Conservation (phyloP, 92 coral and sea anemone species). For the Diadumene lineata region DNA sequence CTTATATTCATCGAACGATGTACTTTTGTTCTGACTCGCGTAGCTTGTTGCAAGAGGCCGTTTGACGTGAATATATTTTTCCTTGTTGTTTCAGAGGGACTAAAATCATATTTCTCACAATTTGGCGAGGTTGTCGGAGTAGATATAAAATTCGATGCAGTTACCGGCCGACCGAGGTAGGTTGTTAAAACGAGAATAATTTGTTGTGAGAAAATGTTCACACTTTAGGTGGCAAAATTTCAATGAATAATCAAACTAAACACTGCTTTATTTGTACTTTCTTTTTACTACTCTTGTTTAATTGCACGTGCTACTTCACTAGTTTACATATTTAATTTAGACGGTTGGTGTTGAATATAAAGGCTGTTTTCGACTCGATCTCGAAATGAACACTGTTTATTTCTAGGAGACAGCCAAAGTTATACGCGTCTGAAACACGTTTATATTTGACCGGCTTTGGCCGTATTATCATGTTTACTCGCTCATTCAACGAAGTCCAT, state of each 20-base stretch:
- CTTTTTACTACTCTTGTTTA: constrained; percentile 27
- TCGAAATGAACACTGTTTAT: too few relatives aligned
- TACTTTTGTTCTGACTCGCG: constrained; percentile 14
- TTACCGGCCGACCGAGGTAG: constrained; percentile 93
- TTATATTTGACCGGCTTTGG: not conserved
- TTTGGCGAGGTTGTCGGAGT: constrained; percentile 95
- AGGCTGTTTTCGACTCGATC: too few relatives aligned
- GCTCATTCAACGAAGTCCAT: constrained; percentile 24
- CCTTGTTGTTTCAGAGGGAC: constrained; percentile 59
- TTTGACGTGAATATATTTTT: not conserved
- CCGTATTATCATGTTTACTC: constrained; percentile 36
- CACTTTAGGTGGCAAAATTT: constrained; percentile 40
- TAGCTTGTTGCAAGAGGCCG: not conserved
- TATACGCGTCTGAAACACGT: constrained; percentile 4
- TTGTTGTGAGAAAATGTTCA: constrained; percentile 5
- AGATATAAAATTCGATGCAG: constrained; percentile 87
- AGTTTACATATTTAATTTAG: constrained; percentile 82
- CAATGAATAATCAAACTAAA: constrained; percentile 39
- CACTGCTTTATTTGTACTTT: constrained; percentile 59
- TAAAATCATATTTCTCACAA: constrained; percentile 78
- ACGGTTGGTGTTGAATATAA: constrained; percentile 6
- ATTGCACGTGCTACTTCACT: constrained; percentile 33
- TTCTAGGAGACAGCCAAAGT: not conserved
- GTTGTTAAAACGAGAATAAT: constrained; percentile 1
- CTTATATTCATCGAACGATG: constrained; percentile 31